Base-by-base conservation (phyloP, 1,140 invertebrate genomes). In the Brachionus asplanchnoidis region DNA sequence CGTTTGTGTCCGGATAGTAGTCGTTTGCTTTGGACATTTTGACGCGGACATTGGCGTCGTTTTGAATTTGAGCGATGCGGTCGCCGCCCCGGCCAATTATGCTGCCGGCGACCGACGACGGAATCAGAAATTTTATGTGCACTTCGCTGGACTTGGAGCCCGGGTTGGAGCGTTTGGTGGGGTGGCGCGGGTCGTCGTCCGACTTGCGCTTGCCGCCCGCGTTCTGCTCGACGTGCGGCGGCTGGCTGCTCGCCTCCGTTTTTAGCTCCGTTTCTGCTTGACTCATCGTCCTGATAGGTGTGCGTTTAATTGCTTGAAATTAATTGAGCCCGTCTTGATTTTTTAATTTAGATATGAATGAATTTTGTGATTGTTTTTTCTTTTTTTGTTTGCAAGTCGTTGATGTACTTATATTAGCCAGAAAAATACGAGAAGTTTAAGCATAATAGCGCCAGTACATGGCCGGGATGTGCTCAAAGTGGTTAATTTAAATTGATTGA, bases 71-170 rank as follows among this genome's bases (percentile, higher is more conserved):
- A 86, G 95, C 96, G 90, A 98, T 98, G 28, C 96, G 97, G 90
- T 98, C 96, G 84, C 96, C 96, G 17, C 96, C 96, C 91, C 97
- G 98, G 85, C 96, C 97, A 89, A 98, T 98, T 89, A 98, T 97
- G 87, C 95, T 95, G 85, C 97, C 97, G 68, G 96, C 95, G 86
- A 96, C 96, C 89, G 96, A 94, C 86, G 95, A 95, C 68, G 96
- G 96, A 87, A 98, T 95, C 90, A 98, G 92, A 86, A 97, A 95
- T 92, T 98, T 98, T 90, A 98, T 95, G 84, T 89, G 88, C 50
- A 90, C 87, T 46, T 70, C 82, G 42, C 20, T 46, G 8, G 40
- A 11, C 26, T 28, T 28, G n/a, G 40, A 50, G 44, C 44, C 73
- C 73, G 73, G 14, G 14, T 77, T 46, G 17, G 17, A 20, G 1